Percentiles rank a stretch among this genome's conserved stretches.
Evolutionary conservation across 2,888 invertebrate species (phyloP).

Genomic region (Ptilodon capucinus): DNA sequence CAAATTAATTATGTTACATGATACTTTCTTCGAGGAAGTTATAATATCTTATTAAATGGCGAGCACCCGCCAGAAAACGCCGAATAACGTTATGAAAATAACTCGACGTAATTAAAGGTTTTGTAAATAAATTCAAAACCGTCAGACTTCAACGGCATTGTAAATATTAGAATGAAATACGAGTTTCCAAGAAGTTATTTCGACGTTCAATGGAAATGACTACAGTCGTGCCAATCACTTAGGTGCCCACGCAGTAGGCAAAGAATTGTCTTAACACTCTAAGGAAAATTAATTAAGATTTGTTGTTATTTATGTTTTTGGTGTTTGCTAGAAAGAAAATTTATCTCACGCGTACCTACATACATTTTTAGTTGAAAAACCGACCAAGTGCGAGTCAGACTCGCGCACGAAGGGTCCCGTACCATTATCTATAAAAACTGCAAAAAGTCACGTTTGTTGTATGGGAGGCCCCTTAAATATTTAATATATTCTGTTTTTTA

Average conservation of each 20-base stretch:
- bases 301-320: no score
- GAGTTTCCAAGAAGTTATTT: background rate
- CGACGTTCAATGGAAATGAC: background rate
- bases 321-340: no score
- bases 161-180: slow-evolving; percentile 12
- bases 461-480: no score
- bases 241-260: background rate
- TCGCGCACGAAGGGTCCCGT: no score
- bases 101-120: slow-evolving; percentile 1
- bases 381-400: no score
- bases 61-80: slow-evolving; percentile 4
- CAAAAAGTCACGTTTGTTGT: no score
- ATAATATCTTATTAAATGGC: slow-evolving; percentile 22
- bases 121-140: slow-evolving; percentile 3
- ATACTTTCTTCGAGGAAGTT: slow-evolving; percentile 30
- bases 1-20: slow-evolving; percentile 35
- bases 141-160: slow-evolving; percentile 12
- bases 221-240: background rate
- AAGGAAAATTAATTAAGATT: background rate
- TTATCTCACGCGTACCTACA: no score
- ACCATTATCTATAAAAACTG: no score
- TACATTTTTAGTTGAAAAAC: no score
- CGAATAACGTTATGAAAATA: slow-evolving; percentile 1
- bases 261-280: background rate
- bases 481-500: no score